A percentile compares a stretch with the other conserved stretches of the same genome.
These are phyloP conservation scores for Anisognathus igniventris DNA, from an alignment of 2,797 vertebrate species.

Conservation along the genomic window DNA sequence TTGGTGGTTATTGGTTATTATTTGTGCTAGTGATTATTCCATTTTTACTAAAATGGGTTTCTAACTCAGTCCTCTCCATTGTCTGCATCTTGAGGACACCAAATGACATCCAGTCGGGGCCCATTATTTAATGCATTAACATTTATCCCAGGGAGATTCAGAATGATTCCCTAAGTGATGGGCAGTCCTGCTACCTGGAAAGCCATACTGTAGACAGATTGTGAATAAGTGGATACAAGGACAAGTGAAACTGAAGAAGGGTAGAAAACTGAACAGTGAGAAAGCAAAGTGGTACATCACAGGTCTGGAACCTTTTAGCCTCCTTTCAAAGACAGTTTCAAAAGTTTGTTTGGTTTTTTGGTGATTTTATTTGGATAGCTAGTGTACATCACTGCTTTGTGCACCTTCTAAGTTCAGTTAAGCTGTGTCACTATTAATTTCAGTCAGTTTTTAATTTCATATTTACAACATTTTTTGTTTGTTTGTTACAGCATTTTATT, in stretches of 20 bases:
- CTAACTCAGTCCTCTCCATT: not conserved
- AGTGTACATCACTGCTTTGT: not conserved
- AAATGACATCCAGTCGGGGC: not conserved
- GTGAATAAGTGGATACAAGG: not conserved
- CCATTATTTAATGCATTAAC: not conserved
- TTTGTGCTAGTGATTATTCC: not conserved
- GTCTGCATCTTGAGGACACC: not conserved
- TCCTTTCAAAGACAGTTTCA: not conserved
- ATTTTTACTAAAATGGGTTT: not conserved
- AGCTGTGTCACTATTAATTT: not conserved
- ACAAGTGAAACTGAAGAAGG: not conserved
- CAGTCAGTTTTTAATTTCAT: not conserved
- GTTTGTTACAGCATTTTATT: not conserved
- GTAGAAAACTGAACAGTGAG: not conserved
- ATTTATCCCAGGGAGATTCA: not conserved
- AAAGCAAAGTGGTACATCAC: not conserved
- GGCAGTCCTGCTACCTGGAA: not conserved
- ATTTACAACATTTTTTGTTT: not conserved
- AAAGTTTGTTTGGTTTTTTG: not conserved
- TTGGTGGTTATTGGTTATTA: not conserved
- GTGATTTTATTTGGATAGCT: not conserved
- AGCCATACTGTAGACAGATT: not conserved
- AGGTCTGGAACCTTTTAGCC: not conserved
- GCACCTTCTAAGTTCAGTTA: not conserved
- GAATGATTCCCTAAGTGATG: not conserved